Percentiles rank a stretch among this genome's conserved stretches.
These are phyloP conservation scores for Hetaerina titia DNA, from an alignment of 2,888 invertebrate species.

Conservation along the genomic window DNA sequence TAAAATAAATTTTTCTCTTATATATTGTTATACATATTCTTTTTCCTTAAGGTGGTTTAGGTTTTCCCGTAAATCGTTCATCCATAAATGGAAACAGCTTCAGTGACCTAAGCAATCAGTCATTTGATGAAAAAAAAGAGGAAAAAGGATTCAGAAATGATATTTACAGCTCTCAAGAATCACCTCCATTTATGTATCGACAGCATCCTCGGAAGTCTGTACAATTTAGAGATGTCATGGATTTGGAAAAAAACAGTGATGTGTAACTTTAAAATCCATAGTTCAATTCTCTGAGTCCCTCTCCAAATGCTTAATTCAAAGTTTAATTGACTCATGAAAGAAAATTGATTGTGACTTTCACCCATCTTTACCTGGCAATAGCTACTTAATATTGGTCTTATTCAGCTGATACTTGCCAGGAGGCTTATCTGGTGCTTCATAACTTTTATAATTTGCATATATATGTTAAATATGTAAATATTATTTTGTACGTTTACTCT, in stretches of 20 bases:
- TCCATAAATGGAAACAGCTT: neutral
- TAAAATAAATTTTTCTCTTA: neutral
- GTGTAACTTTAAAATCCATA: neutral
- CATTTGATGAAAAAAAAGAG: neutral
- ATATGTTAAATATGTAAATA: neutral
- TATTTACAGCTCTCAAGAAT: neutral
- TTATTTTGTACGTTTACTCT: neutral
- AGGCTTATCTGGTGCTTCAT: neutral
- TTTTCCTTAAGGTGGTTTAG: neutral
- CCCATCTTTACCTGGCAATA: neutral
- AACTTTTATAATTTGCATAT: too few relatives aligned
- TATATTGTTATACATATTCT: neutral
- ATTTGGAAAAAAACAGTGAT: neutral
- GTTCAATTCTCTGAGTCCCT: too few relatives aligned
- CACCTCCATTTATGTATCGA: neutral
- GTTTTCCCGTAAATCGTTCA: neutral
- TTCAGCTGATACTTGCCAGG: neutral
- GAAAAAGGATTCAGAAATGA: conserved; percentile 20
- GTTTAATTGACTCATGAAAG: too few relatives aligned
- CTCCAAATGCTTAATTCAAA: too few relatives aligned
- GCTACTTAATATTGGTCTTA: neutral
- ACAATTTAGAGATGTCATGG: neutral
- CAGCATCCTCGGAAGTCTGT: conserved; percentile 7
- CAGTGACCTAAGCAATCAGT: conserved; percentile 41
- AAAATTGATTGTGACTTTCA: neutral